Percentiles rank a stretch among this genome's conserved stretches.
Evolutionary conservation across 2,113 vertebrate genomes (phyloP).

Genomic region (Sander vitreus): DNA sequence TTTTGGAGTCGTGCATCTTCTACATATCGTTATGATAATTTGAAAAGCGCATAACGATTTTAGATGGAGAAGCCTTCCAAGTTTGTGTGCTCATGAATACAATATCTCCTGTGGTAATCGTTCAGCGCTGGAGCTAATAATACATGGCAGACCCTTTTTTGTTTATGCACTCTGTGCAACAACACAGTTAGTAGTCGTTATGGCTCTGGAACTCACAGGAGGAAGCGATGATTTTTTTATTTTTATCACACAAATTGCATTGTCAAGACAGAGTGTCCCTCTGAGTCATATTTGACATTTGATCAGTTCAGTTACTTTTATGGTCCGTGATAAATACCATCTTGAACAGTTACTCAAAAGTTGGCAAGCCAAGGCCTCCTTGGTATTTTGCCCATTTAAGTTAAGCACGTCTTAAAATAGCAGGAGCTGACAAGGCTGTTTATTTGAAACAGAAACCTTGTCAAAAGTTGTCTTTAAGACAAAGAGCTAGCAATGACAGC

Average conservation of each 20-base stretch:
- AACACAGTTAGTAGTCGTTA: constrained; percentile 18
- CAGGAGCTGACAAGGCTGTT: constrained; percentile 62
- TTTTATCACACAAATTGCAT: constrained; percentile 43
- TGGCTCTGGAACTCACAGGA: constrained; percentile 1
- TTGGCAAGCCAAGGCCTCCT: constrained; percentile 43
- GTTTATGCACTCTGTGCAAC: constrained; percentile 21
- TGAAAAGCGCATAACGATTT: constrained; percentile 41
- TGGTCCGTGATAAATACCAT: constrained; percentile 54
- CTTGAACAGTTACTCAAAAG: constrained; percentile 43
- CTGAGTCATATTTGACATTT: constrained; percentile 66
- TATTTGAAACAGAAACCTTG: constrained; percentile 78
- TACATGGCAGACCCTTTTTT: constrained; percentile 3
- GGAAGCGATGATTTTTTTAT: constrained; percentile 35
- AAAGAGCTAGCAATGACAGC: constrained; percentile 70
- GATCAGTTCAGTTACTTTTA: constrained; percentile 64
- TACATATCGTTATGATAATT: constrained; percentile 42
- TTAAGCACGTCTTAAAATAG: constrained; percentile 76
- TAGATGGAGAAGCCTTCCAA: constrained; percentile 31
- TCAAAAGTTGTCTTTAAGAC: constrained; percentile 78
- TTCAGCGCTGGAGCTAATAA: constrained; percentile 15
- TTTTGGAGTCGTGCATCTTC: constrained; percentile 49
- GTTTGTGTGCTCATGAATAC: constrained; percentile 41
- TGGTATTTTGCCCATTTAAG: constrained; percentile 68
- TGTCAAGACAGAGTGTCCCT: constrained; percentile 48
- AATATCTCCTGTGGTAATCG: constrained; percentile 23